A percentile compares a stretch with the other conserved stretches of the same genome.
phyloP scores from a whole-genome alignment of 2,888 invertebrate species.

The Scelioninae gen. 2 region DNA sequence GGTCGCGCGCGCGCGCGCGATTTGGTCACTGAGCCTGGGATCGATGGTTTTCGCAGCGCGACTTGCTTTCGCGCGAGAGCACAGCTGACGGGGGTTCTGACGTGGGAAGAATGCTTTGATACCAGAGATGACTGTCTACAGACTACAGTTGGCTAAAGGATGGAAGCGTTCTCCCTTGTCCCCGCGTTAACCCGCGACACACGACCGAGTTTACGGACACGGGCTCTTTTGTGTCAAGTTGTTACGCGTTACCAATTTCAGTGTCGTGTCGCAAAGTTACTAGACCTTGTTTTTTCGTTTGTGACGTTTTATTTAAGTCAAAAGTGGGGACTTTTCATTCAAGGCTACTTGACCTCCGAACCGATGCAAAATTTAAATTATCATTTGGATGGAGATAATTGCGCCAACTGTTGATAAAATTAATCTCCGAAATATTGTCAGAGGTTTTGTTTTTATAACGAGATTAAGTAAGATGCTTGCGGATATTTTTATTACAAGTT shows the following conservation, averaged over 20 bases:
- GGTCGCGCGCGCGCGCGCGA: conserved; percentile 18
- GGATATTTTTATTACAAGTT: too few species aligned
- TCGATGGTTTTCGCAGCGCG: conserved; percentile 2
- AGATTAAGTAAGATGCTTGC: too few species aligned
- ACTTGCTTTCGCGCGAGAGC: conserved; percentile 5
- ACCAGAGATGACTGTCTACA: conserved; percentile 53
- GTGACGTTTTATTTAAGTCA: neutral
- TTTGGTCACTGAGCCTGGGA: neutral
- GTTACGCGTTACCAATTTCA: conserved; percentile 42
- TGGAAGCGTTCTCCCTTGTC: conserved; percentile 42
- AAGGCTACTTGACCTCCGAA: neutral
- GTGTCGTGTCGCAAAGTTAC: conserved; percentile 53
- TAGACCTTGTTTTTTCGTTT: conserved; percentile 14
- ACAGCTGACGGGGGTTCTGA: conserved; percentile 39
- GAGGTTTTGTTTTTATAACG: too few species aligned
- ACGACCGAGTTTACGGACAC: conserved; percentile 31
- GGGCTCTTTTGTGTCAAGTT: conserved; percentile 35
- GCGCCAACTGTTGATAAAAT: too few species aligned
- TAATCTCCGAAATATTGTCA: too few species aligned
- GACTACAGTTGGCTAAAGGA: conserved; percentile 45
- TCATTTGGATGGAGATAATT: too few species aligned
- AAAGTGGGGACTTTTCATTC: neutral
- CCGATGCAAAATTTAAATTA: neutral
- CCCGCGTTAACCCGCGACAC: conserved; percentile 47
- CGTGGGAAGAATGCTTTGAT: conserved; percentile 59